phyloP scores from a whole-genome alignment of 1,140 invertebrate species.

The Drosophila neocordata region DNA sequence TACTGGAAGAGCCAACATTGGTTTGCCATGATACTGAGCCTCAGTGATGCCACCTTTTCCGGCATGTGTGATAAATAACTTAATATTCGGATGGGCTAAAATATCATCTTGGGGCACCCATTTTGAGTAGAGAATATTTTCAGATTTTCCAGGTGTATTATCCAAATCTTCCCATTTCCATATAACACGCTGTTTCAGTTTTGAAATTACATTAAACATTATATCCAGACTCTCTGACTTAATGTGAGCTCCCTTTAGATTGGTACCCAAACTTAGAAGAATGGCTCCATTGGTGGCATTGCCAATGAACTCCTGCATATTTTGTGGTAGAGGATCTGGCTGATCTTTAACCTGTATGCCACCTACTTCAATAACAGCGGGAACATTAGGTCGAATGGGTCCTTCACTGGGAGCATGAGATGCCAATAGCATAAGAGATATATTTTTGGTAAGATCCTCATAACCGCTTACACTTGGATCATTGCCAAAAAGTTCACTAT shows the following conservation, averaged over 20 bases:
- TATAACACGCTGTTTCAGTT: slow-evolving; percentile 82
- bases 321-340: slow-evolving; percentile 63
- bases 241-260: slow-evolving; percentile 81
- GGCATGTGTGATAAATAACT: slow-evolving; percentile 88
- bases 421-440: slow-evolving; percentile 58
- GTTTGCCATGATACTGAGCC: slow-evolving; percentile 83
- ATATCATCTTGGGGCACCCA: slow-evolving; percentile 86
- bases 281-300: slow-evolving; percentile 79
- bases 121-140: slow-evolving; percentile 84
- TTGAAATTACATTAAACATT: slow-evolving; percentile 83
- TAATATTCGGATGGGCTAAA: slow-evolving; percentile 85
- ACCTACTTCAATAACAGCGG: slow-evolving; percentile 79
- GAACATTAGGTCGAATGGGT: slow-evolving; percentile 72
- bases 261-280: slow-evolving; percentile 86
- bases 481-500: slow-evolving; percentile 43
- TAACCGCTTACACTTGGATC: slow-evolving; percentile 39
- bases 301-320: slow-evolving; percentile 44
- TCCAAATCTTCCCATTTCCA: slow-evolving; percentile 83
- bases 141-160: slow-evolving; percentile 80
- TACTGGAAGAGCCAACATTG: slow-evolving; percentile 83
- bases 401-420: slow-evolving; percentile 54
- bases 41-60: slow-evolving; percentile 85
- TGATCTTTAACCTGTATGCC: slow-evolving; percentile 80
- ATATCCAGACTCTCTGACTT: slow-evolving; percentile 74
- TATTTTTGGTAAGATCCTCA: slow-evolving; percentile 52